A percentile compares a stretch with the other conserved stretches of the same genome.
Conservation (phyloP, 2,113 vertebrate genomes). For the Lathamus discolor region DNA sequence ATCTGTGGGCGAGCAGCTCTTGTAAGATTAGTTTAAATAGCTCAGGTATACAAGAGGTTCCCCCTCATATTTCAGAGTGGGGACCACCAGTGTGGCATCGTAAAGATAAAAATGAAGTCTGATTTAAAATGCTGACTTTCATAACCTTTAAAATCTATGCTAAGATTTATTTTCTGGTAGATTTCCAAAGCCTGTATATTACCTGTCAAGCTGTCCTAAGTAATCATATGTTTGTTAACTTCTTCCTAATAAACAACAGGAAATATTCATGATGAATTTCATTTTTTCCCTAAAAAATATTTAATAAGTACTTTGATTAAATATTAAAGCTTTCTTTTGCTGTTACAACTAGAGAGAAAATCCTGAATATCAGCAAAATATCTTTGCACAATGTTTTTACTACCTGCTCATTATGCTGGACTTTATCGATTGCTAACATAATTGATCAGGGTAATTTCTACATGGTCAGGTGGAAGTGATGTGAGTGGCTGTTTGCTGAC, state of each 20-base stretch:
- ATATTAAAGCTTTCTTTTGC: conserved; percentile 30
- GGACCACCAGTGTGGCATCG: neutral
- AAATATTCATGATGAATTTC: conserved; percentile 8
- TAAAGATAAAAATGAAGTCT: neutral
- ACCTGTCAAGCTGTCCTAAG: conserved; percentile 20
- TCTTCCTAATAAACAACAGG: conserved; percentile 22
- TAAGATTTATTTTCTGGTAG: neutral
- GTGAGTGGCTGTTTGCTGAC: neutral
- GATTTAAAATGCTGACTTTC: neutral
- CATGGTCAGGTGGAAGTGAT: neutral
- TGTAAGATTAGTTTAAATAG: neutral
- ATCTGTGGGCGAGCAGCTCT: neutral
- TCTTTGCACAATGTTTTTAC: neutral
- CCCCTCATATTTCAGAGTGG: neutral
- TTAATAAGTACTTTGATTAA: conserved; percentile 30
- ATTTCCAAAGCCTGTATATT: neutral
- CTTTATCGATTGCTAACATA: neutral
- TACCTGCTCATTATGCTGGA: neutral
- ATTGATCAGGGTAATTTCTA: neutral
- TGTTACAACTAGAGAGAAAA: neutral
- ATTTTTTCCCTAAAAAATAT: neutral
- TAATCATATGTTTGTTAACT: conserved; percentile 33
- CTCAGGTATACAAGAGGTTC: neutral
- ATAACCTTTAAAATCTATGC: neutral
- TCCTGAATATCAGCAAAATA: neutral